Conservation (phyloP, 2,113 vertebrate species). For the Mystacornis crossleyi region DNA sequence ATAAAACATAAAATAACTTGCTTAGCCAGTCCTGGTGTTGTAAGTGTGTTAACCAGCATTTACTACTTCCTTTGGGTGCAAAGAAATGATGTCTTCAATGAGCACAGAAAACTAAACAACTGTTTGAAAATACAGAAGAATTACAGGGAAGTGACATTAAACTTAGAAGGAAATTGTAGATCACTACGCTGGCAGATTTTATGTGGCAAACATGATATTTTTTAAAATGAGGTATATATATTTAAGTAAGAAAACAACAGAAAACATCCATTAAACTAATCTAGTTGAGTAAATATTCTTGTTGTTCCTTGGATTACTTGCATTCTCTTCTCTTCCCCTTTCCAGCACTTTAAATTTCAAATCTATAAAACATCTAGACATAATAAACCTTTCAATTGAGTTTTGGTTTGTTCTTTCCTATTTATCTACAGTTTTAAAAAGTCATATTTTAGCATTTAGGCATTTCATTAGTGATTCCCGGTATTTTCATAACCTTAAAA, state of each 20-base stretch:
- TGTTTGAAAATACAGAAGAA: conserved; percentile 22
- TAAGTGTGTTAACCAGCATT: not conserved
- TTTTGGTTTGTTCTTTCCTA: not conserved
- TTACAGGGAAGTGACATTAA: not conserved
- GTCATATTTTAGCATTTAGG: not conserved
- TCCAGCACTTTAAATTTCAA: not conserved
- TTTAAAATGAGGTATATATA: not conserved
- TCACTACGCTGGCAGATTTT: not conserved
- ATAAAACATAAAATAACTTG: not conserved
- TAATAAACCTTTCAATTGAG: not conserved
- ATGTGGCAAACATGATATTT: not conserved
- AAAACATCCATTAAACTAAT: not conserved
- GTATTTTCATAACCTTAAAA: not conserved
- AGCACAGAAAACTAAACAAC: not conserved
- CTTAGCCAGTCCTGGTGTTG: not conserved
- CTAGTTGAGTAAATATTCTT: not conserved
- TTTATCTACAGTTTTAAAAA: not conserved
- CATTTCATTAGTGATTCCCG: not conserved
- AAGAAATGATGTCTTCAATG: not conserved
- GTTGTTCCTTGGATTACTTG: not conserved
- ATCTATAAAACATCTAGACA: not conserved
- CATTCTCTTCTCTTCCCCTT: not conserved
- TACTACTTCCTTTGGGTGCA: not conserved
- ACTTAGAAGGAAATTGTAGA: not conserved
- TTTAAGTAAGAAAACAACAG: not conserved